A percentile compares a stretch with the other conserved stretches of the same genome.
Conservation (phyloP, 2,888 invertebrate genomes). For the Ophioninae sp. region DNA sequence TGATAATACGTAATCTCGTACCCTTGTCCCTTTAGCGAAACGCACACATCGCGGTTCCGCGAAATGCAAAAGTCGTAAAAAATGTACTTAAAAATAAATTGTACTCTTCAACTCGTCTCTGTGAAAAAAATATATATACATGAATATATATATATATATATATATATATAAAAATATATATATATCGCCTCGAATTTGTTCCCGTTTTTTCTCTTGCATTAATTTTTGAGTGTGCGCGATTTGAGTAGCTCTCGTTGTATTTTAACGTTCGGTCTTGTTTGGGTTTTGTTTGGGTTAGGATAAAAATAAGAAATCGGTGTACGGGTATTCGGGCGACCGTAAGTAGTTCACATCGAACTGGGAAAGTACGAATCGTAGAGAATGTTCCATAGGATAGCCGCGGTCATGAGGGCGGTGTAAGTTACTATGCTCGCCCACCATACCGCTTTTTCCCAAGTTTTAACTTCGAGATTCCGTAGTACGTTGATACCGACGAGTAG, state of each 20-base stretch:
- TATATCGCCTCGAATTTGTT: constrained; percentile 7
- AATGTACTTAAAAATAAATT: constrained; percentile 50
- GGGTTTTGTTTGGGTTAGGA: neutral
- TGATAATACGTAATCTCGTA: constrained; percentile 6
- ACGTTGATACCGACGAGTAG: constrained; percentile 91
- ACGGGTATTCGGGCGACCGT: neutral
- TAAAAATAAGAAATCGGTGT: neutral
- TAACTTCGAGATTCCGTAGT: constrained; percentile 90
- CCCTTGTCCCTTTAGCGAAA: constrained; percentile 30
- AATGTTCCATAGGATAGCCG: constrained; percentile 88
- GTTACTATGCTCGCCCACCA: constrained; percentile 91
- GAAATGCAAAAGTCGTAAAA: constrained; percentile 22
- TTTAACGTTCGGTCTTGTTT: neutral
- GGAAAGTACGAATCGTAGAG: constrained; percentile 58
- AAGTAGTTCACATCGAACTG: constrained; percentile 40
- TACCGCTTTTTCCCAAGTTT: constrained; percentile 90
- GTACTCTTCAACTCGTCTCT: constrained; percentile 31
- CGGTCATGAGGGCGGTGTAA: constrained; percentile 87
- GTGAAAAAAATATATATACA: constrained; percentile 6
- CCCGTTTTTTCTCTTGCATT: constrained; percentile 15
- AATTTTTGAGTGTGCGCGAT: constrained; percentile 22
- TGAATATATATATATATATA: too few relatives aligned
- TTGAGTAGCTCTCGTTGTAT: neutral
- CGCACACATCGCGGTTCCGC: neutral
- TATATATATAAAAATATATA: neutral